These are phyloP conservation scores for Cheirogaleus medius DNA, from an alignment of 2,113 vertebrate species.

Conservation along the genomic window DNA sequence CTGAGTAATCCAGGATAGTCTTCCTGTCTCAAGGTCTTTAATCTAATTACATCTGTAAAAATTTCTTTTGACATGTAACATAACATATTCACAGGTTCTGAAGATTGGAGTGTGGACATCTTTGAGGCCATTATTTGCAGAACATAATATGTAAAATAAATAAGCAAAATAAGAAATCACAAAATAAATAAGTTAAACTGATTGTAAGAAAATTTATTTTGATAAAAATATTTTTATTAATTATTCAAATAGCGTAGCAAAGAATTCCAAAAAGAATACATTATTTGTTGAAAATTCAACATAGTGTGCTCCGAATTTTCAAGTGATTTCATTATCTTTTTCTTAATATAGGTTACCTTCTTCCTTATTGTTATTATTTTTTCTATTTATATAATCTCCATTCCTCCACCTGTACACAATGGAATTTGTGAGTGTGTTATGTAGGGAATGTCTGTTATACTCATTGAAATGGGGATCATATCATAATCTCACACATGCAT, in stretches of 20 bases:
- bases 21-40: not conserved
- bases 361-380: not conserved
- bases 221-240: not conserved
- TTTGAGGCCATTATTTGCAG: not conserved
- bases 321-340: not conserved
- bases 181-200: not conserved
- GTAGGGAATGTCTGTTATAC: not conserved
- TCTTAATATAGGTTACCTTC: not conserved
- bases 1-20: not conserved
- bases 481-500: not conserved
- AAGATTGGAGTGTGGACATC: not conserved
- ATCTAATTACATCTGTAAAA: not conserved
- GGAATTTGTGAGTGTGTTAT: not conserved
- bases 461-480: not conserved
- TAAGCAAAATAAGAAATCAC: not conserved
- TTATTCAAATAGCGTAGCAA: not conserved
- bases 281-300: not conserved
- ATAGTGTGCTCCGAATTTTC: not conserved
- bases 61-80: not conserved
- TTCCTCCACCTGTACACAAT: not conserved
- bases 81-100: not conserved
- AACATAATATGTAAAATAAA: not conserved
- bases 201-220: not conserved
- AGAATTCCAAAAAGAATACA: not conserved
- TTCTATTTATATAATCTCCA: not conserved